Base-by-base conservation (phyloP, 2,888 invertebrate genomes). In the Phortica okadai region DNA sequence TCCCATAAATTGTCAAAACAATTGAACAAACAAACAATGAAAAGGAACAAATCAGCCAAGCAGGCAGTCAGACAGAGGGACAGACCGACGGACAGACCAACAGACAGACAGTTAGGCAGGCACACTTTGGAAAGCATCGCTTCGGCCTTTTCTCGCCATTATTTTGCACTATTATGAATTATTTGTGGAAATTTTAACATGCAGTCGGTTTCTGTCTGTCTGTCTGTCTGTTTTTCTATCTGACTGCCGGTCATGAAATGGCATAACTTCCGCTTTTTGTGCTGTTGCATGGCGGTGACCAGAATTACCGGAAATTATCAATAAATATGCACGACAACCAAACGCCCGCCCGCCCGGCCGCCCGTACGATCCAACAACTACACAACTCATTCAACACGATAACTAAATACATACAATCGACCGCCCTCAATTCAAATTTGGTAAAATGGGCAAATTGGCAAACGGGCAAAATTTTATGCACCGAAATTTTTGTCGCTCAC, bases 241-340 rank as follows among this genome's bases (percentile, higher is more conserved):
- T 6, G 16, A 84, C 87, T 81, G 87, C 81, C 84, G 79, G 84
- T 87, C 87, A 82, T 83, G 82, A 85, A 87, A 84, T 86, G 82
- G 86, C 88, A 83, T 82, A 86, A 80, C 87, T 87, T 88, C 88
- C 89, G 88, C 80, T 82, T 77, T 82, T 16, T 25, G 62, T 16
- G 16, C 62, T 80, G 81, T 82, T 82, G 67, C n/a, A 74, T 79
- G 79, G 78, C 72, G 45, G 44, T 33, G 45, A 66, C 74, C 54
- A 74, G 74, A 84, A 84, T 84, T 86, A 85, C 87, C 54, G 89
- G 89, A 89, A 89, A 90, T 89, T 90, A 89, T 90, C 89, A 89
- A 89, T 89, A 89, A 89, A 90, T 89, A 88, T 87, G 84, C 87
- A 88, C 83, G 83, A 80, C 76, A 74, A 33, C 3, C 33, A 33